Conservation (phyloP, 1,140 invertebrate species). For the Hyles vespertilio region DNA sequence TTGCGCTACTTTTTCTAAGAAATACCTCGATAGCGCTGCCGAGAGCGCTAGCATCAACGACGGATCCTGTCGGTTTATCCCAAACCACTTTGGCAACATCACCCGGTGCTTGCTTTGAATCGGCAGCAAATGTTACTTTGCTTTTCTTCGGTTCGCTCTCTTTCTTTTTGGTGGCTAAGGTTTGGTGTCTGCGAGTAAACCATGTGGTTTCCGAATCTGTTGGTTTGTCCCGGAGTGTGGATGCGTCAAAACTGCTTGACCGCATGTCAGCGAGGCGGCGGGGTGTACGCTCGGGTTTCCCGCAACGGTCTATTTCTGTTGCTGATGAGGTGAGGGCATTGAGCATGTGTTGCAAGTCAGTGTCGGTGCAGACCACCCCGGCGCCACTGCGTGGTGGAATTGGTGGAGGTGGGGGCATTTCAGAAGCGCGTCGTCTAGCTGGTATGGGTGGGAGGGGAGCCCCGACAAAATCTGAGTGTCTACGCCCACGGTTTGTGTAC, state of each 20-base stretch:
- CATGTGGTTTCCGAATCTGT: constrained; percentile 79
- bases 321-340: constrained; percentile 87
- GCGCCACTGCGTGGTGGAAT: constrained; percentile 59
- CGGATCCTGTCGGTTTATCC: constrained; percentile 83
- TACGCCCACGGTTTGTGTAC: constrained; percentile 76
- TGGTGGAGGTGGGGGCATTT: constrained; percentile 77
- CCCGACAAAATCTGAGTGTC: constrained; percentile 84
- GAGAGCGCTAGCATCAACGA: constrained; percentile 85
- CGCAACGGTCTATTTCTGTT: constrained; percentile 83
- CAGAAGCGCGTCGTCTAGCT: constrained; percentile 79
- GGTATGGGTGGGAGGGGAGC: constrained; percentile 75
- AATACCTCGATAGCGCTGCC: constrained; percentile 90
- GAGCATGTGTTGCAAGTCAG: constrained; percentile 86
- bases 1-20: constrained; percentile 76
- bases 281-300: constrained; percentile 55
- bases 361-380: constrained; percentile 85
- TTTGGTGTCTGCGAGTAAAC: constrained; percentile 85
- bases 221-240: constrained; percentile 78
- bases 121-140: constrained; percentile 71
- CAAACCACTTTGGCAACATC: constrained; percentile 77
- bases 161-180: constrained; percentile 81
- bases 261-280: constrained; percentile 79
- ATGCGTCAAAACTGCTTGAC: constrained; percentile 89
- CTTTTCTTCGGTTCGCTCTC: constrained; percentile 74
- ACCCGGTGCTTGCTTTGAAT: constrained; percentile 51